phyloP scores from a whole-genome alignment of 1,140 invertebrate species.

The Papilio glaucus region DNA sequence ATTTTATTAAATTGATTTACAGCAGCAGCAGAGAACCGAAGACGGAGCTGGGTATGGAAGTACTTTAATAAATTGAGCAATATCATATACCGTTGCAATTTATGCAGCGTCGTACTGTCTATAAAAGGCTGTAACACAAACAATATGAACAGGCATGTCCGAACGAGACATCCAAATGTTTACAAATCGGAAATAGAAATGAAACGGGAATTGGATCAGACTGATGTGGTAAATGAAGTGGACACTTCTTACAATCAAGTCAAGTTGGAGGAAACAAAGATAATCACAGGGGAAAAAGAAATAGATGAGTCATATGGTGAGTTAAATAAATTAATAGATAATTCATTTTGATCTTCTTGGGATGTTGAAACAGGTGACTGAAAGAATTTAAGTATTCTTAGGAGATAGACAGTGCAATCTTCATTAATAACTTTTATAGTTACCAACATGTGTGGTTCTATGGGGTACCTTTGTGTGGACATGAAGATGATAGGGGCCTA shows the following conservation, averaged over 20 bases:
- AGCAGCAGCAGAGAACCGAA: conserved; percentile 43
- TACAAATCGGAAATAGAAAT: conserved; percentile 54
- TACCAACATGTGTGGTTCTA: too few relatives aligned
- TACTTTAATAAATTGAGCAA: conserved; percentile 71
- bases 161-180: conserved; percentile 61
- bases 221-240: conserved; percentile 38
- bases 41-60: conserved; percentile 77
- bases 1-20: conserved; percentile 26
- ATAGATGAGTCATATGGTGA: conserved; percentile 49
- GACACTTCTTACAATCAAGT: conserved; percentile 46
- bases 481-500: too few relatives aligned
- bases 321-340: conserved; percentile 24
- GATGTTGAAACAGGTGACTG: too few relatives aligned
- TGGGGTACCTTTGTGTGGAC: too few relatives aligned
- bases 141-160: conserved; percentile 76
- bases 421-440: too few relatives aligned
- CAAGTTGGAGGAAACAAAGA: conserved; percentile 48
- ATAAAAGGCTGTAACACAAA: conserved; percentile 78
- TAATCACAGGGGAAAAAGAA: conserved; percentile 51
- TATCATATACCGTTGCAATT: conserved; percentile 69
- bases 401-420: too few relatives aligned
- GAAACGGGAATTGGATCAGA: conserved; percentile 44
- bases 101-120: conserved; percentile 70
- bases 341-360: too few relatives aligned
- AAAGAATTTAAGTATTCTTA: too few relatives aligned